Conservation (phyloP, 2,113 vertebrate genomes). For the Chionis minor region DNA sequence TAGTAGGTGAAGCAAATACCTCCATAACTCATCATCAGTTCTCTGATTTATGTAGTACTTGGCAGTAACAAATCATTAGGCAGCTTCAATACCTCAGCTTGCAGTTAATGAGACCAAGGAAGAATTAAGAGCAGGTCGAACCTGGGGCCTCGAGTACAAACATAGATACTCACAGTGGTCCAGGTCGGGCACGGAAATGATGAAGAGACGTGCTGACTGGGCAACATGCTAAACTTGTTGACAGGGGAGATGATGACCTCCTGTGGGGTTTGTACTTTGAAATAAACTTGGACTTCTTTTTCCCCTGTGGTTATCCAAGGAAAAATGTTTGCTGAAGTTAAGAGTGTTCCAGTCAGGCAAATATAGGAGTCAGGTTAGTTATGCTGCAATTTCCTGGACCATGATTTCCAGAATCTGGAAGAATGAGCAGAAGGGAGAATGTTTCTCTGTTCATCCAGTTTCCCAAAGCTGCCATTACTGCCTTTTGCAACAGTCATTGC, state of each 20-base stretch:
- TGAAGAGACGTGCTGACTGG: neutral
- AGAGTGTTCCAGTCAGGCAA: neutral
- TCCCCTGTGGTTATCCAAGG: neutral
- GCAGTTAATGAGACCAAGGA: conserved; percentile 8
- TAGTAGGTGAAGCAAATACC: neutral
- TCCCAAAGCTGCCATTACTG: neutral
- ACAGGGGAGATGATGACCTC: neutral
- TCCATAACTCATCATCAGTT: conserved; percentile 10
- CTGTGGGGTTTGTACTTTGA: neutral
- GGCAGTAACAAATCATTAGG: conserved; percentile 42
- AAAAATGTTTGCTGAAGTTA: neutral
- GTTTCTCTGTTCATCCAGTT: neutral
- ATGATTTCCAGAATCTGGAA: neutral
- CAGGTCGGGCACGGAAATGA: neutral
- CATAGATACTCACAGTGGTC: neutral
- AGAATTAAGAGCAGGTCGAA: conserved; percentile 6
- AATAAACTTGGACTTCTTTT: neutral
- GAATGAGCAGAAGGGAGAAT: neutral
- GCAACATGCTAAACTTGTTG: neutral
- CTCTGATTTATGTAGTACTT: conserved; percentile 27
- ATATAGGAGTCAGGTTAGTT: neutral
- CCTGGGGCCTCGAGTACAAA: neutral
- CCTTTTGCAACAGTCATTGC: neutral
- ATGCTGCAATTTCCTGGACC: neutral
- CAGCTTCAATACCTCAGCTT: neutral